Percentiles rank a stretch among this genome's conserved stretches.
These are phyloP conservation scores for Rhynchophorus ferrugineus DNA, from an alignment of 1,140 invertebrate genomes.

Conservation along the genomic window DNA sequence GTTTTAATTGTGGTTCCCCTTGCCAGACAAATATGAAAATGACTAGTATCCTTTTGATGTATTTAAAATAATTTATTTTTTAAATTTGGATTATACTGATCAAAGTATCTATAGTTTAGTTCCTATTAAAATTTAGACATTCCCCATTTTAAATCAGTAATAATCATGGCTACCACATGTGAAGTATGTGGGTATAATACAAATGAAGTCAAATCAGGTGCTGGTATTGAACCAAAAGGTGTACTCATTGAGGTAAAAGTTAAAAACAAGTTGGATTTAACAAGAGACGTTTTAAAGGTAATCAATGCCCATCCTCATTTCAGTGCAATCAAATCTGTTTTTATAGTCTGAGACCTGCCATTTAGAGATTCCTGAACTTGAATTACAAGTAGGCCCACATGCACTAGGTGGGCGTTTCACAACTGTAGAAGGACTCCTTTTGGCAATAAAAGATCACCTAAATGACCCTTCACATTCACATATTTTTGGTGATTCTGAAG, in stretches of 20 bases:
- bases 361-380: slow-evolving; percentile 82
- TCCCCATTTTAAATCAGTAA: slow-evolving; percentile 93
- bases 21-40: slow-evolving; percentile 95
- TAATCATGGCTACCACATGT: slow-evolving; percentile 95
- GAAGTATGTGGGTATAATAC: slow-evolving; percentile 84
- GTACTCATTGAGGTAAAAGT: slow-evolving; percentile 71
- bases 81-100: no score
- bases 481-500: slow-evolving; percentile 68
- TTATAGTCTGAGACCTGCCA: slow-evolving; percentile 82
- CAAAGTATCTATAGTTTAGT: not conserved
- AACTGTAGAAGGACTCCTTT: slow-evolving; percentile 82
- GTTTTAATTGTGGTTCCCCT: slow-evolving; percentile 73
- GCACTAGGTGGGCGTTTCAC: slow-evolving; percentile 91
- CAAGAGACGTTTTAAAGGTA: slow-evolving; percentile 88
- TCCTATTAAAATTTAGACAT: slow-evolving; percentile 56
- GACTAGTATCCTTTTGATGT: slow-evolving; percentile 60
- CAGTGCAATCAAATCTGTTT: no score
- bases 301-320: slow-evolving; percentile 14
- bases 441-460: slow-evolving; percentile 63
- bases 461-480: slow-evolving; percentile 50
- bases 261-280: slow-evolving; percentile 69
- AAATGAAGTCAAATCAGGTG: slow-evolving; percentile 92
- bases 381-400: slow-evolving; percentile 75
- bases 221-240: slow-evolving; percentile 81
- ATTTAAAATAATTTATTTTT: no score